Percentiles rank a stretch among this genome's conserved stretches.
phyloP scores from a whole-genome alignment of 2,113 vertebrate species.

The Girardinichthys multiradiatus region DNA sequence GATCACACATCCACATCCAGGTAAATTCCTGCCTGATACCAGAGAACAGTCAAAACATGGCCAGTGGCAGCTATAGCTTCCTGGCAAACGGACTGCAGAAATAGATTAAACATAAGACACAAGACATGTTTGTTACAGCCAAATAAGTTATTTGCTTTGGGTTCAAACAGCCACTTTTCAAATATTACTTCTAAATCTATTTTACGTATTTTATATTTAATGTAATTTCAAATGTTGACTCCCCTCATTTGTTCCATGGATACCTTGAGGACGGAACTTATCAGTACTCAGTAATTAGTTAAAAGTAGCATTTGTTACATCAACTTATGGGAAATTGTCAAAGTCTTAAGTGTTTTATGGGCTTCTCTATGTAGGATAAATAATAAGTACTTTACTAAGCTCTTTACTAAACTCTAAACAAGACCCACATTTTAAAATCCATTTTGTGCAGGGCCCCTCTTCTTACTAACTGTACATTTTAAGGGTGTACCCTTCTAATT shows the following conservation, averaged over 20 bases:
- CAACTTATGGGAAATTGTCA: neutral
- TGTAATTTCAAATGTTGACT: too few relatives aligned
- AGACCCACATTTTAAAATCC: neutral
- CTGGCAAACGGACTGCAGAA: neutral
- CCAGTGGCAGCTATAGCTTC: conserved; percentile 67
- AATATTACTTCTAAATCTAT: neutral
- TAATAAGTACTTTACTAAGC: neutral
- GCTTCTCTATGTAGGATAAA: neutral
- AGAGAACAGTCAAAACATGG: conserved; percentile 7
- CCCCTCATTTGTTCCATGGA: neutral
- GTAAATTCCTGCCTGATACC: conserved; percentile 9
- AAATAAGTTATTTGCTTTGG: conserved; percentile 13
- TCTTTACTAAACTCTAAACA: neutral
- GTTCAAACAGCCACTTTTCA: conserved; percentile 43
- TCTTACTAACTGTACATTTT: neutral
- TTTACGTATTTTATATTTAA: too few relatives aligned
- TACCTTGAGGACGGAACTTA: too few relatives aligned
- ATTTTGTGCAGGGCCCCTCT: neutral
- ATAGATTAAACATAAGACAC: conserved; percentile 13
- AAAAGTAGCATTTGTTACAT: too few relatives aligned
- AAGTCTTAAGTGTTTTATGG: neutral
- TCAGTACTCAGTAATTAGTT: too few relatives aligned
- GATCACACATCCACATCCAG: neutral
- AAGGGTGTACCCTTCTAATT: conserved; percentile 23
- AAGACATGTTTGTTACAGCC: neutral